A percentile compares a stretch with the other conserved stretches of the same genome.
These are phyloP conservation scores for Podiceps cristatus DNA, from an alignment of 2,113 vertebrate genomes.

Conservation along the genomic window DNA sequence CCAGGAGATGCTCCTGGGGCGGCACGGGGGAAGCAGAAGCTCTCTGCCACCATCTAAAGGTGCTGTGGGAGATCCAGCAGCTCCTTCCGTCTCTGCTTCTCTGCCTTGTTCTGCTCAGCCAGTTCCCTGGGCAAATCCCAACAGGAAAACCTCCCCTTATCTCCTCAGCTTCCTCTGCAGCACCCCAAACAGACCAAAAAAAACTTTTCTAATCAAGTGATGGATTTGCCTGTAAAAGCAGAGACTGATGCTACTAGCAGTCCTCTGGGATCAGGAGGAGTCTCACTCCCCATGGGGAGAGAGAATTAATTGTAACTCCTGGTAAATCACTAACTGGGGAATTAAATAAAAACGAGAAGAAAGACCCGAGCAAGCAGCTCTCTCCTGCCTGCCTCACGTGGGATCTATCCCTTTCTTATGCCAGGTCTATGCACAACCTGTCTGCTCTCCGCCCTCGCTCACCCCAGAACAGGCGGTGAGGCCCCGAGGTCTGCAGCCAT, in stretches of 20 bases:
- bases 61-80: background rate
- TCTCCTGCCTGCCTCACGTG: background rate
- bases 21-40: background rate
- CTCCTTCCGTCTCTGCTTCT: background rate
- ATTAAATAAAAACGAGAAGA: background rate
- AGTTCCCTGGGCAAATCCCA: background rate
- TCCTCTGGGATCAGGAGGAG: background rate
- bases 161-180: background rate
- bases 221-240: background rate
- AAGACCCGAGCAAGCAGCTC: background rate
- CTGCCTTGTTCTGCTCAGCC: background rate
- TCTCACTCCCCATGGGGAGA: background rate
- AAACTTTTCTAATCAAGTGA: background rate
- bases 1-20: background rate
- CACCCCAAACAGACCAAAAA: accelerated
- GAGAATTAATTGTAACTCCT: background rate
- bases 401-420: background rate
- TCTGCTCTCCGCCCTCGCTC: background rate
- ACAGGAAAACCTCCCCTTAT: background rate
- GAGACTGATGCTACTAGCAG: background rate
- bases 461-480: background rate
- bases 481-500: background rate
- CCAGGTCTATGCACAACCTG: background rate
- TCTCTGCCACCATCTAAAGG: background rate
- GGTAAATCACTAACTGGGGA: background rate